These are phyloP conservation scores for Clarias platycephalus DNA, from an alignment of 2,797 vertebrate genomes.

Conservation along the genomic window DNA sequence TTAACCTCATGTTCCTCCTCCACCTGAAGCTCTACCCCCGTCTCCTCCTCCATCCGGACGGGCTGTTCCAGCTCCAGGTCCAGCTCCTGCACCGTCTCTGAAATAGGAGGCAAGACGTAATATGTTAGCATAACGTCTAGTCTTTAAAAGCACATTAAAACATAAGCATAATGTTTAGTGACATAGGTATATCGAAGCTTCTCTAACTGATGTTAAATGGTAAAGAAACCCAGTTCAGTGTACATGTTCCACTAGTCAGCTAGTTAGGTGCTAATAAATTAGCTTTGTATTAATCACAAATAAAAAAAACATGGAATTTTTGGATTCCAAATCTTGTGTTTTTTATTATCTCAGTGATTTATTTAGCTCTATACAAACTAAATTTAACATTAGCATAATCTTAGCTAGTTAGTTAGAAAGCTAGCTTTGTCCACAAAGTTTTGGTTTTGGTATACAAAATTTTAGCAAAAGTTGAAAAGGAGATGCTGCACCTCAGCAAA, in stretches of 20 bases:
- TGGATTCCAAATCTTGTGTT: not conserved
- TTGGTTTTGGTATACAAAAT: not conserved
- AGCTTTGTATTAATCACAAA: not conserved
- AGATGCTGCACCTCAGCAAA: too few species aligned
- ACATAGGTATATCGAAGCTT: not conserved
- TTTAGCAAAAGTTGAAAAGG: not conserved
- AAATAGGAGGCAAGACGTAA: not conserved
- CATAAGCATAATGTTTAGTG: not conserved
- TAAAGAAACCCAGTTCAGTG: too few species aligned
- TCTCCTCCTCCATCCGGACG: constrained; percentile 70
- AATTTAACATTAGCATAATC: not conserved
- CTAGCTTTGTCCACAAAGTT: not conserved
- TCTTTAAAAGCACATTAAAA: not conserved
- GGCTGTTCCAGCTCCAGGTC: constrained; percentile 58
- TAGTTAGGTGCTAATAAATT: not conserved
- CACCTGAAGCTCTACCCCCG: constrained; percentile 46
- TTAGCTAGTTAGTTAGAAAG: not conserved
- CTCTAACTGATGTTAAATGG: not conserved
- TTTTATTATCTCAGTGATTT: not conserved
- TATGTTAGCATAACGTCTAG: not conserved
- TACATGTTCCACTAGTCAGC: not conserved
- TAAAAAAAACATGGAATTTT: not conserved
- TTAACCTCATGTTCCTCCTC: constrained; percentile 48
- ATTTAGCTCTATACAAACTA: not conserved
- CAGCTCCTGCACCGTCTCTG: constrained; percentile 58